Percentiles rank a stretch among this genome's conserved stretches.
Conservation (phyloP, 2,797 vertebrate species). For the Lates japonicus region DNA sequence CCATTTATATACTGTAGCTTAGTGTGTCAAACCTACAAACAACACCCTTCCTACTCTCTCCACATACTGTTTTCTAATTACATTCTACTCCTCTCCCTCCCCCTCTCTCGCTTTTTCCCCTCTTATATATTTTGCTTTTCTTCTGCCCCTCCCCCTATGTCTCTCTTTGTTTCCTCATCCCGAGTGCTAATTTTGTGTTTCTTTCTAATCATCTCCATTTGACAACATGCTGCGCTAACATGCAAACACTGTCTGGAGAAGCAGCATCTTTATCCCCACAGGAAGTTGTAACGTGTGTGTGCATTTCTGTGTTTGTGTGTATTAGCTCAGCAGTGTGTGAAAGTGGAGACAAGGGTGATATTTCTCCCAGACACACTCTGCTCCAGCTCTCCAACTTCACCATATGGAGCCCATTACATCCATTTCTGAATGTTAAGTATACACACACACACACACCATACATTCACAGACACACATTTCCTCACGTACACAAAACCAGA, state of each 20-base stretch:
- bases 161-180: not conserved
- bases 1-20: not conserved
- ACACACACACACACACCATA: constrained; percentile 40
- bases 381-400: constrained; percentile 61
- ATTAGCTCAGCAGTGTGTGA: constrained; percentile 47
- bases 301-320: constrained; percentile 19
- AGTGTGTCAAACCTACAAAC: not conserved
- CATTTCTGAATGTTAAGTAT: constrained; percentile 66
- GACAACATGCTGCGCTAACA: constrained; percentile 50
- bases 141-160: not conserved
- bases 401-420: constrained; percentile 79
- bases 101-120: not conserved
- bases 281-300: constrained; percentile 17
- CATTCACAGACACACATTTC: too few relatives aligned
- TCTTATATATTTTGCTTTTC: not conserved
- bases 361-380: constrained; percentile 63
- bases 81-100: not conserved
- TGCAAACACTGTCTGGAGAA: constrained; percentile 47
- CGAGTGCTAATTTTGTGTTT: constrained; percentile 36
- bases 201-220: constrained; percentile 48
- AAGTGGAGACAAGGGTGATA: constrained; percentile 56
- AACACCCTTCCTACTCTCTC: not conserved
- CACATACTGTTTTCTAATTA: constrained; percentile 15
- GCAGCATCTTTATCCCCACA: constrained; percentile 53
- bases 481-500: constrained; percentile 11